Base-by-base conservation (phyloP, 2,113 vertebrate species). In the Labeo catla region DNA sequence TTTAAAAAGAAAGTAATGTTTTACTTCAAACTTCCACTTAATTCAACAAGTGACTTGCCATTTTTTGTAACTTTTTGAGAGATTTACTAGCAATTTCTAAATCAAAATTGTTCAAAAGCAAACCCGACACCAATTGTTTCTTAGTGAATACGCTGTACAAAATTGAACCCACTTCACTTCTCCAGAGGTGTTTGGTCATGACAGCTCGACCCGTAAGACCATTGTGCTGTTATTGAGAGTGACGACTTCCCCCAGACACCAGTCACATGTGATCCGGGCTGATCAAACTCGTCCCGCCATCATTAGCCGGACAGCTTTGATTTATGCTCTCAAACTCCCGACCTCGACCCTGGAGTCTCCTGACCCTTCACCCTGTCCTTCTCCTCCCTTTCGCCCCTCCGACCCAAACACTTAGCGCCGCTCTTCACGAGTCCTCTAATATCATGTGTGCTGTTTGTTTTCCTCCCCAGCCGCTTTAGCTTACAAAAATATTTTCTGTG, bases 291-390 rank as follows among this genome's bases (percentile, higher is more conserved):
- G 54, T 70, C 79, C 90, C 89, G 93, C 92, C 92, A 50, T 91
- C 90, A 94, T 94, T 93, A 94, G 87, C 90, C 3, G 91, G 94
- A 94, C 94, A 93, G 93, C 91, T 89, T 92, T 94, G 94, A 94
- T 95, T 94, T 94, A 94, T 95, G 94, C 91, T 85, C 72, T 89
- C 89, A 90, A 93, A 93, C 91, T 87, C 81, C 84, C 54, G 88
- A 94, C 92, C 92, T 89, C 77, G 34, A 91, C 91, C 92, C 91
- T 86, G 4, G 91, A 88, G 89, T 91, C 91, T 90, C 77, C 54
- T 89, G 91, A 92, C 92, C 92, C 68, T 76, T 70, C 19, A 34
- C 54, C 63, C 84, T 12, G 15, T 76, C 73, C 79, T 43, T 36
- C 81, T 79, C 81, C 68, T 76, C 76, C 45, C 72, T 4, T 66